Base-by-base conservation (phyloP, 1,140 invertebrate species). In the Caerostris darwini region DNA sequence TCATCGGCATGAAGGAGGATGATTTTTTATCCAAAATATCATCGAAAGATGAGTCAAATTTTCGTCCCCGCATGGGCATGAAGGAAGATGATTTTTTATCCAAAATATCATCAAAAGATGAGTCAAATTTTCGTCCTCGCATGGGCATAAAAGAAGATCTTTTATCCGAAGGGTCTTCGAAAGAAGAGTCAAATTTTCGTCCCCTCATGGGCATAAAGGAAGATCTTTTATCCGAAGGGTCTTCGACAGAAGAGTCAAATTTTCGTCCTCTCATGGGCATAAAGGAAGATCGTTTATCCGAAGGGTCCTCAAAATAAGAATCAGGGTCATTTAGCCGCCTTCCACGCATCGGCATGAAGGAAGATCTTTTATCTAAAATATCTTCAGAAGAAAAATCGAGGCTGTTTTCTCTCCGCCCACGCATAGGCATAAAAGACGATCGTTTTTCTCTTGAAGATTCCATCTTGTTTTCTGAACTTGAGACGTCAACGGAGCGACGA, bases 121-220 rank as follows among this genome's bases (percentile, higher is more conserved):
- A 57, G 17, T 77, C 50, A 50, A 54, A 50, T 69, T 85, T 94
- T 7, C 93, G 54, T 5, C 93, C 93, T 5, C 93, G 59, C 93
- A 94, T 94, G 5, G 93, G 93, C 81, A 92, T 64, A 54, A 92
- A 92, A 14, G 81, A 83, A 8, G 58, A 50, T 5, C 82, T 14
- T 17, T 92, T 92, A 17, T 85, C 81, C 17, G 17, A 50, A 7
- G 17, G 34, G n/a, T 6, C 12, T 10, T 50, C 19, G 3, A 14
- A 4, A 50, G 34, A 34, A 77, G 7, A 59, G 8, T 61, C 69
- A 19, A 50, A 17, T 56, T 81, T 77, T 12, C 93, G 77, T 5
- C 93, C 93, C 17, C 93, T 82, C 93, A 94, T 94, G 17, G 93
- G 93, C 87, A 94, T 94, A 7, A 94, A 94, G 7, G 81, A 86